Base-by-base conservation (phyloP, 1,140 invertebrate species). In the Coenobita brevimanus region DNA sequence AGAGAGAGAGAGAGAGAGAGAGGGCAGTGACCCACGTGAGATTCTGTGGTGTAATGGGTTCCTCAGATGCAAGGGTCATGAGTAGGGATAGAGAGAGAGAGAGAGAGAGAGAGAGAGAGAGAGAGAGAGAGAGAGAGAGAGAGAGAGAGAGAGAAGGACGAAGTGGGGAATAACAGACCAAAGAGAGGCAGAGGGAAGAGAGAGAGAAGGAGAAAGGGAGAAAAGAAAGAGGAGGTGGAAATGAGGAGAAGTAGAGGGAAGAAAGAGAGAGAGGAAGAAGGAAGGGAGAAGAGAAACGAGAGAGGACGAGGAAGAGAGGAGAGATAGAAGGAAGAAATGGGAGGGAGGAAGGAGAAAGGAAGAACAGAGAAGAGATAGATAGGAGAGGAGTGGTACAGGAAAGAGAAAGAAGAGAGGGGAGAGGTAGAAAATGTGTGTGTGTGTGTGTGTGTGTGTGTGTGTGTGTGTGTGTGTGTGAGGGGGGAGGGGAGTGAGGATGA, bases 331-430 rank as follows among this genome's bases (percentile, higher is more conserved):
- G 46, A 50, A 17, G 17, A 50, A 17, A 8, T 50, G 46, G 46
- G 6, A 17, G 46, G 6, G 46, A 17, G 6, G 46, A 17, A 8
- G 46, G 46, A 17, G 46, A 17, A 17, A 50, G 46, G 46, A 17
- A 50, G 46, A 60, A 46, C 21, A 33, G 54, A 27, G 38, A 33
- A 33, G 69, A 73, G 69, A 73, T 24, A 73, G 69, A 33, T 24
- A 73, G 69, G 38, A 33, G 17, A 46, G 57, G 78, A 54, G 33
- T 13, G 78, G 57, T 27, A 79, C 41, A 79, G 76, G 30, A 46
- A 79, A 46, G 54, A 27, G 15, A 24, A n/a, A n/a, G 27, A n/a
- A 57, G 54, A 79, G 54, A 80, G 78, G 57, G 13, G n/a, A 1
- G 27, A 21, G 13, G 54, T 50, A 24, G n/a, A 15, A 15, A 36